phyloP scores from a whole-genome alignment of 1,140 invertebrate genomes.

The Habropoda laboriosa region DNA sequence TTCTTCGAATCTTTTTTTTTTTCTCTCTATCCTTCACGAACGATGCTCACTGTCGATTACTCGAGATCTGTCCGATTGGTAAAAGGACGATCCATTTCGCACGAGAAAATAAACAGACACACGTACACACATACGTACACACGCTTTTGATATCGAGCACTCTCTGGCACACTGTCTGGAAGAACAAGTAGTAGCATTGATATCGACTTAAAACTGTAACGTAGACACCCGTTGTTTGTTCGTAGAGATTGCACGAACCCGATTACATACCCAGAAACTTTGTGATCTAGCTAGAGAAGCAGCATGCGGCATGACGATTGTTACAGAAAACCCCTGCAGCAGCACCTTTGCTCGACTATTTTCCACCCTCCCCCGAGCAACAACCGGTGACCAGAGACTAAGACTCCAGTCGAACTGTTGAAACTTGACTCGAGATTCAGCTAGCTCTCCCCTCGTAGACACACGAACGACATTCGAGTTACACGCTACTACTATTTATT shows the following conservation, averaged over 20 bases:
- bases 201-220: background rate
- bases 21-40: too few species aligned
- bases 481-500: too few species aligned
- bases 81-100: background rate
- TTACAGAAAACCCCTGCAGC: background rate
- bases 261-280: background rate
- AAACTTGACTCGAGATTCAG: background rate
- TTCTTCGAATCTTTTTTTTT: too few species aligned
- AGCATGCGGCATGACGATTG: slow-evolving; percentile 16
- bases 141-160: slow-evolving; percentile 30
- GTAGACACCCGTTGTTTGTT: background rate
- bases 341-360: background rate
- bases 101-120: too few species aligned
- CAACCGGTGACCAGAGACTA: background rate
- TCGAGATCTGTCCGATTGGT: background rate
- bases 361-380: background rate
- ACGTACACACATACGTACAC: slow-evolving; percentile 13
- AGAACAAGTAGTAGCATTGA: background rate
- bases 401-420: background rate
- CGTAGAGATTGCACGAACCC: slow-evolving; percentile 4
- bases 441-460: background rate
- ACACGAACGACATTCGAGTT: background rate
- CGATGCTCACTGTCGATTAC: background rate
- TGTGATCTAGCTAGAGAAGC: background rate
- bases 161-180: slow-evolving; percentile 10